These are phyloP conservation scores for Sinocyclocheilus rhinocerous DNA, from an alignment of 2,113 vertebrate species.

Conservation along the genomic window DNA sequence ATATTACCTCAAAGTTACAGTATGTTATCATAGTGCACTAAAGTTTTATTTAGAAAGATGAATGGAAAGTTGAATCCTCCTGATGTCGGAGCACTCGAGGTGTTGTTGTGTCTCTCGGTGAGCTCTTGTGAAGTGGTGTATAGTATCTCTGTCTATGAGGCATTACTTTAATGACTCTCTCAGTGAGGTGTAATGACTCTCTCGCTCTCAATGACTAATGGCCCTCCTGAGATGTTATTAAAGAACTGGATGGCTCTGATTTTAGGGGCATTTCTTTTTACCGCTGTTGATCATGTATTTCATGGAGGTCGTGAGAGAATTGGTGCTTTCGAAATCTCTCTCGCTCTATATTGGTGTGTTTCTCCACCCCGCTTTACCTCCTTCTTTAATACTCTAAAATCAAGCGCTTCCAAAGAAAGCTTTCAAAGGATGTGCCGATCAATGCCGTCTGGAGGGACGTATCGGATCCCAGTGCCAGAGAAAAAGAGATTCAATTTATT, in stretches of 20 bases:
- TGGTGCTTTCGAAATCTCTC: not conserved
- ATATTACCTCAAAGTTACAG: not conserved
- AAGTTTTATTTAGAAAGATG: not conserved
- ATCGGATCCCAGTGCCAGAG: constrained; percentile 10
- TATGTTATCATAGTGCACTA: not conserved
- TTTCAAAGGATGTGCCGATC: not conserved
- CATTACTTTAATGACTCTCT: not conserved
- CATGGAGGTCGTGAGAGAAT: not conserved
- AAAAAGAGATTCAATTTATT: constrained; percentile 5
- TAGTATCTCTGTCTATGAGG: not conserved
- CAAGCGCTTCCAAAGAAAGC: not conserved
- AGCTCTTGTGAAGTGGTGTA: no score
- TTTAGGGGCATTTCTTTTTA: constrained; percentile 4
- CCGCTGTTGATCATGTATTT: not conserved
- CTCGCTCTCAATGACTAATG: not conserved
- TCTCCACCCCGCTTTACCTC: not conserved
- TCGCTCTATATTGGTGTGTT: not conserved
- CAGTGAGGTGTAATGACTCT: constrained; percentile 1
- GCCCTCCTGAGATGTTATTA: constrained; percentile 16
- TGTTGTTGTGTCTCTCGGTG: not conserved
- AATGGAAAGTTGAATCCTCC: not conserved
- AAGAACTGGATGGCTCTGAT: constrained; percentile 12
- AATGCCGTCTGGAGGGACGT: not conserved
- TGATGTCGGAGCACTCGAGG: not conserved
- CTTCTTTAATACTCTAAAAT: not conserved